phyloP scores from a whole-genome alignment of 2,797 vertebrate species.

The Denticeps clupeoides region DNA sequence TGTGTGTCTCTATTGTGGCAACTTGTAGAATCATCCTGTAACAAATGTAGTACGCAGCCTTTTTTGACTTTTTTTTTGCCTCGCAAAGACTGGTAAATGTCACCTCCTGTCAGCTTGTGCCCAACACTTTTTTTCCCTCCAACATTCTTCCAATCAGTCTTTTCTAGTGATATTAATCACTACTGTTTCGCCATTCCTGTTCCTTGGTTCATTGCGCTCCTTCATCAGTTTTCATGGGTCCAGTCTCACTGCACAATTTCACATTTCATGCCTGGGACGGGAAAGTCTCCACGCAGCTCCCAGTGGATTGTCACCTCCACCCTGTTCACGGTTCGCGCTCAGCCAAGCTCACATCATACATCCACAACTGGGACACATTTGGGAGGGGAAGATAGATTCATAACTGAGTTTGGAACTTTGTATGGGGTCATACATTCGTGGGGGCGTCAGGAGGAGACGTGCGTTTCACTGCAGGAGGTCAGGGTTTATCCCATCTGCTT shows the following conservation, averaged over 20 bases:
- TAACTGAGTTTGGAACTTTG: not conserved
- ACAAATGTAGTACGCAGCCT: no score
- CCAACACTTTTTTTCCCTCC: no score
- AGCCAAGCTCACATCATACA: slow-evolving; percentile 2
- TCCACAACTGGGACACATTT: slow-evolving; percentile 3
- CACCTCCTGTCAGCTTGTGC: no score
- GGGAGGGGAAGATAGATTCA: slow-evolving; percentile 1
- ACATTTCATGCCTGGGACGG: not conserved
- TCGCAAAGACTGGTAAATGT: no score
- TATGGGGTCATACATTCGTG: not conserved
- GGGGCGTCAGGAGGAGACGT: no score
- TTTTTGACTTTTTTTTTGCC: no score
- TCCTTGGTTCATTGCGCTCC: slow-evolving; percentile 1
- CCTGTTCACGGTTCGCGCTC: not conserved
- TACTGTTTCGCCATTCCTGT: not conserved
- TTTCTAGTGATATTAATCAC: no score
- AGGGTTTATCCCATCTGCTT: no score
- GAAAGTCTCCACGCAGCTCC: not conserved
- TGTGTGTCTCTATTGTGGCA: no score
- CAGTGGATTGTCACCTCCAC: not conserved
- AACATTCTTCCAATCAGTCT: no score
- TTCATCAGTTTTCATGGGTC: slow-evolving; percentile 9
- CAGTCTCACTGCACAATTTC: slow-evolving; percentile 12
- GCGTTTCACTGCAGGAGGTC: not conserved
- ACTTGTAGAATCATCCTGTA: no score